Base-by-base conservation (phyloP, 2,113 vertebrate genomes). In the Tupaia tana region DNA sequence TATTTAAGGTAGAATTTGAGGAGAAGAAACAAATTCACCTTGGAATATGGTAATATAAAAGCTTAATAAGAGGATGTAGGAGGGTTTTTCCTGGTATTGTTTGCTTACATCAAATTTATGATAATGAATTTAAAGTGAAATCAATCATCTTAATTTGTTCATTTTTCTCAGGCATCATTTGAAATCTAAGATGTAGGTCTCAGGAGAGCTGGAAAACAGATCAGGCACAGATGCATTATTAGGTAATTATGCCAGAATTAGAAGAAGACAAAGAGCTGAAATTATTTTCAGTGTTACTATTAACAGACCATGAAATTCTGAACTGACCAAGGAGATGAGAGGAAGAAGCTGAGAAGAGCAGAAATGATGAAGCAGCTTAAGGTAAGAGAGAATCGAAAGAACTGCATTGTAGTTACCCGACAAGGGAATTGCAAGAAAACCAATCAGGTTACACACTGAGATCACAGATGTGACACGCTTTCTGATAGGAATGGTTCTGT, bases 271-370 rank as follows among this genome's bases (percentile, higher is more conserved):
- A 66, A 2, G 7, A 0, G n/a, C 16, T 81, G 71, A 56, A 4
- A 84, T 61, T 77, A 70, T 77, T 80, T 88, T 56, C 16, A 73
- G 31, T 85, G 70, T 24, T 29, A 10, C 82, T 64, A 71, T 71
- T 94, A 88, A 64, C 4, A 75, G 14, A 87, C 70, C 31, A 78
- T 25, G 52, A n/a, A 93, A 94, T 85, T 90, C 29, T 95, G 52
- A 85, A 1, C 16, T 43, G 2, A 9, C 31, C 10, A 90, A 90
- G 24, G 12, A 84, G 86, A 78, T 66, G 4, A 75, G 7, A 56
- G 3, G 66, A 78, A 19, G 10, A 86, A 81, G 6, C 3, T 20
- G 11, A 10, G n/a, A 7, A 7, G 10, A 34, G 8, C 69, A 9
- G 34, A 84, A 93, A 54, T 58, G 22, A 34, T 24, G 8, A 18